Evolutionary conservation across 2,113 vertebrate genomes (phyloP).

Genomic region (Psilopsiagon aurifrons): DNA sequence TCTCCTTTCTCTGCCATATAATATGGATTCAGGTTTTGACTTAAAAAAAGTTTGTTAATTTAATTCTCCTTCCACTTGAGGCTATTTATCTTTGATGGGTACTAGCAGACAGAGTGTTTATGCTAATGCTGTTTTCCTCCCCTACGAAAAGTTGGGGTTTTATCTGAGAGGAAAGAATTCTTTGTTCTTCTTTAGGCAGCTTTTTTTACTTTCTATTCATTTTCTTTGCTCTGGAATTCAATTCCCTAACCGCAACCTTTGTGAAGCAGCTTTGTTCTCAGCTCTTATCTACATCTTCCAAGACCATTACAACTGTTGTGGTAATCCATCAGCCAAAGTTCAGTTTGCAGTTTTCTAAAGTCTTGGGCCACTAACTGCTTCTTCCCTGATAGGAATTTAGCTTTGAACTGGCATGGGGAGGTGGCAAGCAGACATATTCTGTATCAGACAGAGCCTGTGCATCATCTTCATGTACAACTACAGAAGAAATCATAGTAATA

Average conservation of each 20-base stretch:
- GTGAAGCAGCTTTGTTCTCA: conserved; percentile 5
- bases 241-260: not conserved
- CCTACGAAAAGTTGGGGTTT: not conserved
- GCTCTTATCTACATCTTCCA: not conserved
- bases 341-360: not conserved
- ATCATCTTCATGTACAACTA: conserved; percentile 20
- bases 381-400: not conserved
- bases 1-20: not conserved
- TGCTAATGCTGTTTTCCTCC: not conserved
- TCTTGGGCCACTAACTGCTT: not conserved
- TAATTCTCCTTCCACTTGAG: not conserved
- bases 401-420: not conserved
- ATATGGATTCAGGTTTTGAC: not conserved
- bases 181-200: not conserved
- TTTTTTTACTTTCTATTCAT: not conserved
- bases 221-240: not conserved
- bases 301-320: not conserved
- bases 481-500: conserved; percentile 54
- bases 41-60: not conserved
- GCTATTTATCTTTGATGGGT: not conserved
- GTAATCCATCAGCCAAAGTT: not conserved
- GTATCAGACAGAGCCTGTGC: not conserved
- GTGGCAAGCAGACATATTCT: not conserved
- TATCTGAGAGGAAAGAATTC: not conserved
- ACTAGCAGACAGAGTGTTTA: not conserved